A percentile compares a stretch with the other conserved stretches of the same genome.
These are phyloP conservation scores for Taeniopygia guttata DNA, from an alignment of 2,797 vertebrate species.

Conservation along the genomic window DNA sequence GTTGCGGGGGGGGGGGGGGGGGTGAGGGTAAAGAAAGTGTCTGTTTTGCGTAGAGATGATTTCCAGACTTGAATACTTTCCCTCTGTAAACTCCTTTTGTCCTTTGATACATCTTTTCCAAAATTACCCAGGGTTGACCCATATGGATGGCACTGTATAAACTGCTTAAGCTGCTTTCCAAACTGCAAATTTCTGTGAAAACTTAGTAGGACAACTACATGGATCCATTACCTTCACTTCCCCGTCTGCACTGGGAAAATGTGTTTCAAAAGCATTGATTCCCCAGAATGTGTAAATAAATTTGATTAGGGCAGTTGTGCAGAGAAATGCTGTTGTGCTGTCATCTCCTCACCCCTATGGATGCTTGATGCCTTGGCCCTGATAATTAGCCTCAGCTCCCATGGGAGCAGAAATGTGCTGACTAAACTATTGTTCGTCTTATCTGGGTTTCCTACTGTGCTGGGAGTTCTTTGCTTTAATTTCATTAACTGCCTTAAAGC, in stretches of 20 bases:
- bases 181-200: not conserved
- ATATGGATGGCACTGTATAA: not conserved
- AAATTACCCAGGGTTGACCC: not conserved
- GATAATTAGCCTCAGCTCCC: not conserved
- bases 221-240: not conserved
- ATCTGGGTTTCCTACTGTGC: conserved; percentile 27
- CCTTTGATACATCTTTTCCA: not conserved
- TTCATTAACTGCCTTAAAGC: conserved; percentile 30
- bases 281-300: not conserved
- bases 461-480: conserved; percentile 29
- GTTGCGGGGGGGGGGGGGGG: fast-evolving
- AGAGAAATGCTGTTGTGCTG: conserved; percentile 13
- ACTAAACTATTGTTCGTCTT: conserved; percentile 16
- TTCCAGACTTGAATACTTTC: conserved; percentile 7
- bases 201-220: not conserved
- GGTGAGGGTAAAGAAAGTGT: not conserved
- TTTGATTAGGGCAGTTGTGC: not conserved
- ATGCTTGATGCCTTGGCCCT: not conserved
- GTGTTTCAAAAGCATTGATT: conserved; percentile 2
- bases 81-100: not conserved
- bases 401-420: conserved; percentile 29
- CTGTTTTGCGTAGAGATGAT: not conserved
- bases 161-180: not conserved
- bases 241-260: not conserved
- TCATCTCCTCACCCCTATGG: not conserved